Conservation (phyloP, 2,888 invertebrate species). For the Prosapia bicincta region DNA sequence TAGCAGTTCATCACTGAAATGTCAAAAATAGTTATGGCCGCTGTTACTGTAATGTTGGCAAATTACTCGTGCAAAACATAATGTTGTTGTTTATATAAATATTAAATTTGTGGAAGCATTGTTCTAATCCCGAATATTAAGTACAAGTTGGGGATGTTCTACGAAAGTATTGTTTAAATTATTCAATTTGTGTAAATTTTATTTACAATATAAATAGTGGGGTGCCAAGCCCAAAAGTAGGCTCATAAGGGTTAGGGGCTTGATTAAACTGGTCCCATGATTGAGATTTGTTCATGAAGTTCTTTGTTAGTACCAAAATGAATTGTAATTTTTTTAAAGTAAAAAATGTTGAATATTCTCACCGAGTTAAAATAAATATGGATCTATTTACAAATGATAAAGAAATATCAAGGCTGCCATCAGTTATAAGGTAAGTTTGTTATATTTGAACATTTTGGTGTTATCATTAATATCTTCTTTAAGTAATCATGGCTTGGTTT, state of each 20-base stretch:
- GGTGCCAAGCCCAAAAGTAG: slow-evolving; percentile 2
- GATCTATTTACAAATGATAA: not conserved
- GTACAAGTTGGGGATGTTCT: not conserved
- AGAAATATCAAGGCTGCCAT: not conserved
- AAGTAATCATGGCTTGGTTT: too few relatives aligned
- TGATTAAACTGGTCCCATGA: not conserved
- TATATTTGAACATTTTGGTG: not conserved
- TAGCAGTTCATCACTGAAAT: slow-evolving; percentile 26
- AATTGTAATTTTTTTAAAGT: not conserved
- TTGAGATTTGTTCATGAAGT: not conserved
- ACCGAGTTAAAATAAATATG: not conserved
- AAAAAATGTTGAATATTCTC: not conserved
- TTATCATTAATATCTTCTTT: too few relatives aligned
- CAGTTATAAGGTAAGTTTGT: not conserved
- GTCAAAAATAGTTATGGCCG: slow-evolving; percentile 32
- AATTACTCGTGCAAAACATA: not conserved
- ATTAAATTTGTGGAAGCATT: not conserved
- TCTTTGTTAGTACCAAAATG: not conserved
- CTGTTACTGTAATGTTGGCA: slow-evolving; percentile 7
- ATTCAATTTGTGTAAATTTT: not conserved
- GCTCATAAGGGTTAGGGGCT: not conserved
- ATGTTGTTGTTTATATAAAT: not conserved
- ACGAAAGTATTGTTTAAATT: not conserved
- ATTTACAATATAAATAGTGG: not conserved
- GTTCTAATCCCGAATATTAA: not conserved